Base-by-base conservation (phyloP, 1,140 invertebrate species). In the Achroia grisella region DNA sequence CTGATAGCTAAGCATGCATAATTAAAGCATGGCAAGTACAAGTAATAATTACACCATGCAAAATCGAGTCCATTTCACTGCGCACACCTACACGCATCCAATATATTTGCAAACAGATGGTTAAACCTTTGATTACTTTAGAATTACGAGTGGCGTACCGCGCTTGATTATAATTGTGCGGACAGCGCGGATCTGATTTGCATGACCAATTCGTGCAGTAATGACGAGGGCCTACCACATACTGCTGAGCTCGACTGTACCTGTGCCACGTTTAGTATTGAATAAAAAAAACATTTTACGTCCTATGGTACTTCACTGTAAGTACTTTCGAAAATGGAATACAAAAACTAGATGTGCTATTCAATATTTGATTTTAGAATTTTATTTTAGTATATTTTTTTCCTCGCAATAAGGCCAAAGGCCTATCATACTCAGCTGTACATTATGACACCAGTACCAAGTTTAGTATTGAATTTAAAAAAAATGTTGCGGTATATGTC, bases 111-210 rank as follows among this genome's bases (percentile, higher is more conserved):
- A 77, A 76, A 71, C 68, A 78, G 64, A 69, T 72, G 66, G 65
- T 49, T 55, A 23, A 62, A 62, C 53, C 70, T 78, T 84, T 76
- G 79, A 81, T 84, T 80, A 67, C 77, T 72, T 79, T 71, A 75
- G 77, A 80, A 81, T 81, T 80, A 75, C 67, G 74, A 80, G 63
- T 64, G 63, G 49, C 58, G 61, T 72, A 58, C 61, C 64, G 65
- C 64, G 64, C 58, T 72, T 84, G 75, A 84, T 80, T 84, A 80
- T 80, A 84, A 84, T 84, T 82, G 77, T 59, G 74, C 61, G 69
- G 75, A 81, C 80, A 75, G 64, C 52, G 54, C 48, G 69, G 17
- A 23, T 78, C 76, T 69, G 78, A 84, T 72, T 77, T 63, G 75
- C 78, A 76, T 82, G 78, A 72, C 80, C 80, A 80, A 84, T 84